phyloP scores from a whole-genome alignment of 2,113 vertebrate species.

The Arenaria interpres region DNA sequence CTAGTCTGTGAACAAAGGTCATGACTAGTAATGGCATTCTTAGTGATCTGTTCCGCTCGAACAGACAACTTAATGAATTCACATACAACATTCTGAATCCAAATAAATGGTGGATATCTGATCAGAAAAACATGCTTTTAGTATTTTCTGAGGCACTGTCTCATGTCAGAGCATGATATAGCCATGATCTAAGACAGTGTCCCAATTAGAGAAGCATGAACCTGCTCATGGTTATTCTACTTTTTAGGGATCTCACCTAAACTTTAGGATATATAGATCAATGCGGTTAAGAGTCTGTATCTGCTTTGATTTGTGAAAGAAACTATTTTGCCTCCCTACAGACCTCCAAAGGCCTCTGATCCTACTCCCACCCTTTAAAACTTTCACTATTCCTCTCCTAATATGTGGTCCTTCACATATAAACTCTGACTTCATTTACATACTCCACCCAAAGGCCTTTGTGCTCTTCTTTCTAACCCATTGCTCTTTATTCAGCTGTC shows the following conservation, averaged over 20 bases:
- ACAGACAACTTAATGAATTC: not conserved
- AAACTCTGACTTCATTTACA: not conserved
- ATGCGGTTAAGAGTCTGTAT: not conserved
- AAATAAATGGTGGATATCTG: not conserved
- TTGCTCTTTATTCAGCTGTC: not conserved
- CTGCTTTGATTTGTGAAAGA: not conserved
- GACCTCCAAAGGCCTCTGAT: not conserved
- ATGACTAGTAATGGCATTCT: not conserved
- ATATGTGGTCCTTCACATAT: not conserved
- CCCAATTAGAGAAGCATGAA: not conserved
- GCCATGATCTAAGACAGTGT: not conserved
- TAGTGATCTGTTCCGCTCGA: not conserved
- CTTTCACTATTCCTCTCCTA: not conserved
- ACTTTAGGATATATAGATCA: not conserved
- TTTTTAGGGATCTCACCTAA: not conserved
- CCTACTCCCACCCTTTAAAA: not conserved
- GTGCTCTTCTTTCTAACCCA: not conserved
- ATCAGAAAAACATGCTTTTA: not conserved
- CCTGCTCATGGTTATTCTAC: not conserved
- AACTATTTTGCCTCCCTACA: not conserved
- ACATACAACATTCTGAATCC: not conserved
- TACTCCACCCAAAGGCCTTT: not conserved
- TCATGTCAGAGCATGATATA: not conserved
- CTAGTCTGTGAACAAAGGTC: not conserved
- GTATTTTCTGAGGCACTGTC: not conserved